Evolutionary conservation across 2,113 vertebrate species (phyloP), one percentile per base, ranked within the genome.

Genomic region (Hiodon alosoides): DNA sequence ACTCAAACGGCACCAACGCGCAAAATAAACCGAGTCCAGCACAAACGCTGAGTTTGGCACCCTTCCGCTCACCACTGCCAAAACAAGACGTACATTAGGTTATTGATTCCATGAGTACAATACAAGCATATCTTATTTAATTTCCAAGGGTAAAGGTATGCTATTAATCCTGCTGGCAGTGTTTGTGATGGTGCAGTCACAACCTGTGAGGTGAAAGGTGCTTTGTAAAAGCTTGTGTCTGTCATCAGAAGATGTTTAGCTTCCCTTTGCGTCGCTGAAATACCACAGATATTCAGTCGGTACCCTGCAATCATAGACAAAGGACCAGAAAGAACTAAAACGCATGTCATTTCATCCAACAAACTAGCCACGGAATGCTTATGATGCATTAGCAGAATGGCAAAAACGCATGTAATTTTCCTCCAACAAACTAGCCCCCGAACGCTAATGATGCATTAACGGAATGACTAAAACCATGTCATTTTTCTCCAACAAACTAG

Each of bases 261-360:
- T 10, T 54, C 50, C n/a, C 68, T 17, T 52, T 55, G 48, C 48
- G 16, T 70, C 52, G n/a, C n/a, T 54, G 14, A 2, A 4, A 80
- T 79, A 77, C 72, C 77, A 84, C 67, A 75, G 67, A 50, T 78
- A 67, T 67, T 71, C 79, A 31, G 31, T 31, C 31, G 31, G 31
- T 31, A 31, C 31, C 31, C 31, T 31, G 31, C 31, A 31, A 31
- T 31, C 31, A 31, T 31, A 31, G 31, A 31, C 31, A 31, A 31
- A 31, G 31, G 31, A 31, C 31, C 31, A 31, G 31, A 31, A 31
- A 31, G 31, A 31, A 31, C 31, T 31, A 31, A 31, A 31, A 31
- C 31, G 2, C 31, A 31, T 31, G 31, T 31, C 31, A 31, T 31
- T 31, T 31, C 31, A 31, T 31, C 31, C 31, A 31, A 31, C 31